Base-by-base conservation (phyloP, 2,888 invertebrate species). In the Cloeon dipterum region DNA sequence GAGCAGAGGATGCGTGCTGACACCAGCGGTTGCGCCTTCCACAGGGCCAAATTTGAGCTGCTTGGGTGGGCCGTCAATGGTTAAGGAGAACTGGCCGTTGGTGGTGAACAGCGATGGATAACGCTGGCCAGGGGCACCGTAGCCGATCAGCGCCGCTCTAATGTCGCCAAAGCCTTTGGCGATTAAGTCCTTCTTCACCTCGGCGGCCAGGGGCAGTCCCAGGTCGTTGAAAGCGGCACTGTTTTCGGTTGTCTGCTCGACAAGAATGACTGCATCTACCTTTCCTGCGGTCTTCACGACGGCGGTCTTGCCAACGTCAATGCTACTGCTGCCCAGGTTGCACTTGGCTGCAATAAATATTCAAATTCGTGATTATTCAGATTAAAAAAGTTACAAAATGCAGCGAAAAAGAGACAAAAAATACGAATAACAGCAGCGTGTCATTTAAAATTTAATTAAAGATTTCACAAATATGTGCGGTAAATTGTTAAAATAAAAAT, bases 261-360 rank as follows among this genome's bases (percentile, higher is more conserved):
- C 67, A 2, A 77, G 64, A 38, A 89, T 62, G 1, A 89, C 60
- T 39, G 89, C 62, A 50, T 89, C 89, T 2, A 82, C 86, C 42
- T 79, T 67, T 42, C 74, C 74, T 1, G 81, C 79, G 19, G 67
- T 50, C 46, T 72, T 73, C 1, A 73, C 59, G 36, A 66, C 66
- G 51, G 73, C 74, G 14, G 53, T 58, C 11, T 76, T 73, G 1
- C 70, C 74, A 1, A 75, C 45, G 4, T 58, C 54, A 21, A 63
- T 53, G 2, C 54, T 49, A 13, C 53, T 46, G 14, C 57, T 57
- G 4, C 59, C 55, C 35, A 63, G 60, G 34, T 52, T 52, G 48
- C 68, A 68, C 43, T 49, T 51, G 17, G 53, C 63, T 64, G 44
- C 14, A 49, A 43, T 37, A 20, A 37, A 40, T 32, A 35, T 26